Evolutionary conservation across 2,797 vertebrate genomes (phyloP), one percentile per base, ranked within the genome.

Genomic region (Apogon hyalosoma): DNA sequence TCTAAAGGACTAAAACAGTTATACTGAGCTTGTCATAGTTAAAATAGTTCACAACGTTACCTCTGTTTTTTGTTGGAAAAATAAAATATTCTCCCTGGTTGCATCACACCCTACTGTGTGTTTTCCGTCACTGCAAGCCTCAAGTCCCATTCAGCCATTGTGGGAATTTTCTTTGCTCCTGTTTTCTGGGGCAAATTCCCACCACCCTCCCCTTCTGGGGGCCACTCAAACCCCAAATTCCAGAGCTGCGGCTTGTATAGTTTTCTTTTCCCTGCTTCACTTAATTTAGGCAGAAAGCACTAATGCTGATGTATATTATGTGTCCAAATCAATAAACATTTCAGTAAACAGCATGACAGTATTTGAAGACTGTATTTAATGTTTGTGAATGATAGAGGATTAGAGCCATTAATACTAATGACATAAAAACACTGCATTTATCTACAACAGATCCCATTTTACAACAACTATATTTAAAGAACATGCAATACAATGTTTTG

Each of bases 81-180:
- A 43, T 16, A 12, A 45, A 66, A 63, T 4, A 12, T 49, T 42
- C 49, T 69, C 52, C 39, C 1, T 3, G 19, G 62, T 70, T 38
- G 21, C 43, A 69, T 69, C 21, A 58, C 58, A 79, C 51, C 31
- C 33, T 64, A 60, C 40, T 63, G 15, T 54, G 55, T 59, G 24
- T 58, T 79, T 63, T 63, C 52, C 69, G 19, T 36, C 56, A 62
- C 69, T 73, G 43, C 38, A 73, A 47, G 55, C 53, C 57, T 51
- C 7, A 61, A 62, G 56, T 70, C 59, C 66, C 64, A 48, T 66
- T 82, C 56, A 68, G 39, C 57, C 61, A 78, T 70, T 87, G 76
- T 83, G 67, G 70, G 21, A 49, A 58, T 77, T 83, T 73, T 66
- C 81, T 77, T 81, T 82, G 70, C 62, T 74, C 74, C 48, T 85